These are phyloP conservation scores for Elysia crispata DNA, from an alignment of 2,888 invertebrate genomes.

Conservation along the genomic window DNA sequence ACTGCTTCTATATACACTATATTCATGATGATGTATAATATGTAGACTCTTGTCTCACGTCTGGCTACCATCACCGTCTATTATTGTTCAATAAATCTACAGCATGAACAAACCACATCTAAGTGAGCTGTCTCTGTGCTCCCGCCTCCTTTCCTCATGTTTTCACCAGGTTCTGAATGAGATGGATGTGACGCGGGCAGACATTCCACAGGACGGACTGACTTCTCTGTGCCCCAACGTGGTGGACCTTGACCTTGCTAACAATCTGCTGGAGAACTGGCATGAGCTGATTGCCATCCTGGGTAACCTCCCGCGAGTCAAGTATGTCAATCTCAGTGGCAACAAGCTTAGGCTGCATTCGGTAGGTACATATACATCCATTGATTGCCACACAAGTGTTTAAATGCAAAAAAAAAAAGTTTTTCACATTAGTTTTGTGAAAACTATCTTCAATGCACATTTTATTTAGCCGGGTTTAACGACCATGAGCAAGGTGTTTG, in stretches of 20 bases:
- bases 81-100: no score
- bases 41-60: no score
- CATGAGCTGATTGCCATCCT: conserved; percentile 84
- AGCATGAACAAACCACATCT: no score
- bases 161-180: conserved; percentile 61
- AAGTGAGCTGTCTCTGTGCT: background rate
- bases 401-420: no score
- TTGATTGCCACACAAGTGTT: no score
- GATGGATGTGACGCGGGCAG: conserved; percentile 59
- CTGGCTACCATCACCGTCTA: no score
- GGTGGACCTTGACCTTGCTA: conserved; percentile 85
- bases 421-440: no score
- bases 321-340: conserved; percentile 82
- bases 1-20: no score
- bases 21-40: no score
- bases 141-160: background rate
- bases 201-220: conserved; percentile 60
- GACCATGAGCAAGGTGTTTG: no score
- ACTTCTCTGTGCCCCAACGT: conserved; percentile 81
- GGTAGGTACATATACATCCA: conserved; percentile 52
- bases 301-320: conserved; percentile 82
- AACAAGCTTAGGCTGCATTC: conserved; percentile 82
- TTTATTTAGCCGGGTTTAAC: no score
- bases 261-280: conserved; percentile 87
- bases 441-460: no score